Percentiles rank a stretch among this genome's conserved stretches.
Conservation (phyloP, 1,140 invertebrate species). For the Drosophila simulans region DNA sequence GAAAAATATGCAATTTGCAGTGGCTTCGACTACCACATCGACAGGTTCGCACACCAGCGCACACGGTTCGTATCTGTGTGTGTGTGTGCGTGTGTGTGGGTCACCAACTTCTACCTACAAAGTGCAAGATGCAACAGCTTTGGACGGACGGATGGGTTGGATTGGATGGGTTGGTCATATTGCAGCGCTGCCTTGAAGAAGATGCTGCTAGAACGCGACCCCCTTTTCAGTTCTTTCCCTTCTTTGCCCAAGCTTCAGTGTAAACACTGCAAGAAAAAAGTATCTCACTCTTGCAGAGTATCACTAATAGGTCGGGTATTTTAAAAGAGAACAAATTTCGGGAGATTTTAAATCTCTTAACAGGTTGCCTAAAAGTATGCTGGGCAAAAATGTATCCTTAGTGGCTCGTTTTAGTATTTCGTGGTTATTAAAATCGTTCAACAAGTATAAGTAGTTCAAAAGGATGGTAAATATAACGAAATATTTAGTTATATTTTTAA, state of each 20-base stretch:
- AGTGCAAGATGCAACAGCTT: constrained; percentile 51
- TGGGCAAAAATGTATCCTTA: too few species aligned
- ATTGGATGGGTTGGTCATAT: constrained; percentile 43
- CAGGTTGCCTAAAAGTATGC: too few species aligned
- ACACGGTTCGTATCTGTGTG: not conserved
- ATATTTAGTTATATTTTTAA: too few species aligned
- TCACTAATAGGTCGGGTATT: not conserved
- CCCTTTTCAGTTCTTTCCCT: constrained; percentile 18
- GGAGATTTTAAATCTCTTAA: too few species aligned
- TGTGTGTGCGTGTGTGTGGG: constrained; percentile 17
- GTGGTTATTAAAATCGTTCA: too few species aligned
- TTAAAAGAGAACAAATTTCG: not conserved
- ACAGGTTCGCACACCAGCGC: constrained; percentile 5
- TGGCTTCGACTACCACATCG: constrained; percentile 17
- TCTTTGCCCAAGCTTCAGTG: not conserved
- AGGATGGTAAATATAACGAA: too few species aligned
- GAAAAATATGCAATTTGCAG: constrained; percentile 61
- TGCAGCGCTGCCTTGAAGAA: constrained; percentile 42
- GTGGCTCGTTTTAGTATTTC: too few species aligned
- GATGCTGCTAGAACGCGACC: constrained; percentile 42
- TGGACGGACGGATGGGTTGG: constrained; percentile 22
- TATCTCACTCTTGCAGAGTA: not conserved
- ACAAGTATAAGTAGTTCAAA: too few species aligned
- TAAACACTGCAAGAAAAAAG: constrained; percentile 2
- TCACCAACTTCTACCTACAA: constrained; percentile 47